Conservation (phyloP, 2,888 invertebrate species). For the Drosophila limbata region DNA sequence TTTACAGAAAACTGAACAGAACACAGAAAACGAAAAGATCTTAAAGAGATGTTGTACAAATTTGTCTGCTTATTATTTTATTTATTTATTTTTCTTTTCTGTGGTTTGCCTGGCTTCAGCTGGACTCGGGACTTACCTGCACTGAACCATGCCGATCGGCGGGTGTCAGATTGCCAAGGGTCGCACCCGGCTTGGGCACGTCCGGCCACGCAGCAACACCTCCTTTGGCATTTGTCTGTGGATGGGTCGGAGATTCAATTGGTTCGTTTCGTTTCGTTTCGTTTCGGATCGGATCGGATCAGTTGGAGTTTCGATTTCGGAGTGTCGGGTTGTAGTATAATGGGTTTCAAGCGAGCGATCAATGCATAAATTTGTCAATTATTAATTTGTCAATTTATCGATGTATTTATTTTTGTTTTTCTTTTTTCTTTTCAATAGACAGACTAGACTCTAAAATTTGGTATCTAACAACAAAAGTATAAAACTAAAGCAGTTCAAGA, state of each 20-base stretch:
- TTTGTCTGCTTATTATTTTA: not conserved
- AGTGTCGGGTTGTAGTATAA: slow-evolving; percentile 41
- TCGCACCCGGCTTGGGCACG: slow-evolving; percentile 92
- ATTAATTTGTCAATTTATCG: slow-evolving; percentile 43
- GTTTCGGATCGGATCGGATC: slow-evolving; percentile 23
- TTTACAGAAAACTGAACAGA: slow-evolving; percentile 44
- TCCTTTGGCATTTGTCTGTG: slow-evolving; percentile 88
- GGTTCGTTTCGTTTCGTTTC: slow-evolving; percentile 22
- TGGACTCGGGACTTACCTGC: slow-evolving; percentile 89
- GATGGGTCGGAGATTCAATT: slow-evolving; percentile 44
- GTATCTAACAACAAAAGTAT: slow-evolving; percentile 46
- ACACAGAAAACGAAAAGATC: slow-evolving; percentile 28
- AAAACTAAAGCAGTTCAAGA: slow-evolving; percentile 46
- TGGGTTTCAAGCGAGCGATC: slow-evolving; percentile 42
- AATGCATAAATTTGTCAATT: slow-evolving; percentile 63
- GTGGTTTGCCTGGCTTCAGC: slow-evolving; percentile 41
- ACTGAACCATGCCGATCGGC: slow-evolving; percentile 99
- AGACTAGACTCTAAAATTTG: slow-evolving; percentile 46
- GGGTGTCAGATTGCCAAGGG: slow-evolving; percentile 94
- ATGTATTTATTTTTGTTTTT: slow-evolving; percentile 14
- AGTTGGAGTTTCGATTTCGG: slow-evolving; percentile 37
- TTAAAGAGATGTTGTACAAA: slow-evolving; percentile 31
- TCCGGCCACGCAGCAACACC: slow-evolving; percentile 94
- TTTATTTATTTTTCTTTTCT: not conserved
- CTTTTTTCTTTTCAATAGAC: slow-evolving; percentile 25